Evolutionary conservation across 2,888 invertebrate genomes (phyloP).

Genomic region (Germaria angustata): DNA sequence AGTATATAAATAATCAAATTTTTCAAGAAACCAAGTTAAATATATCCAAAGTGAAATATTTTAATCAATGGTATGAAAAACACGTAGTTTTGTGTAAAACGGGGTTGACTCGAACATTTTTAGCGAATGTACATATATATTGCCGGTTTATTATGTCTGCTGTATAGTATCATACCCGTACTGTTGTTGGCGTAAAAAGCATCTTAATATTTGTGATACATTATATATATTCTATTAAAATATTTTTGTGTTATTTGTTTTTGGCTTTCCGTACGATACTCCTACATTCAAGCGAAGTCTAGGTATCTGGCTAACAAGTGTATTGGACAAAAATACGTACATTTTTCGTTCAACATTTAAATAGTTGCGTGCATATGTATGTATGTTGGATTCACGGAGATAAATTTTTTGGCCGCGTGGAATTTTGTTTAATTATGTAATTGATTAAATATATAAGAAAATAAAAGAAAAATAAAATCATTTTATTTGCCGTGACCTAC

Average conservation of each 20-base stretch:
- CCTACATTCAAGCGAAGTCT: constrained; percentile 18
- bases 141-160: constrained; percentile 28
- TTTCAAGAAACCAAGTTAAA: neutral
- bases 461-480: neutral
- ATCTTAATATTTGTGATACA: constrained; percentile 31
- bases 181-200: constrained; percentile 9
- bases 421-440: constrained; percentile 61
- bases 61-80: neutral
- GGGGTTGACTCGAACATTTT: neutral
- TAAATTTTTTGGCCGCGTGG: constrained; percentile 10
- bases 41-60: neutral
- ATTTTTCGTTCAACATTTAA: neutral
- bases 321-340: constrained; percentile 46
- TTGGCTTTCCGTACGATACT: constrained; percentile 8
- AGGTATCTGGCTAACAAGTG: constrained; percentile 36
- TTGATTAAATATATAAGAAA: constrained; percentile 4
- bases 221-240: neutral
- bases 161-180: constrained; percentile 20
- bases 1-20: neutral
- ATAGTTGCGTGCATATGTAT: neutral
- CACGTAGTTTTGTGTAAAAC: neutral
- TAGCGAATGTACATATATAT: neutral
- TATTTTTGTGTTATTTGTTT: constrained; percentile 13
- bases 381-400: neutral
- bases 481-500: neutral